Evolutionary conservation across 92 coral and sea anemone species (phyloP), one percentile per base, ranked within the genome.

Genomic region (Epizoanthus illoricatus): DNA sequence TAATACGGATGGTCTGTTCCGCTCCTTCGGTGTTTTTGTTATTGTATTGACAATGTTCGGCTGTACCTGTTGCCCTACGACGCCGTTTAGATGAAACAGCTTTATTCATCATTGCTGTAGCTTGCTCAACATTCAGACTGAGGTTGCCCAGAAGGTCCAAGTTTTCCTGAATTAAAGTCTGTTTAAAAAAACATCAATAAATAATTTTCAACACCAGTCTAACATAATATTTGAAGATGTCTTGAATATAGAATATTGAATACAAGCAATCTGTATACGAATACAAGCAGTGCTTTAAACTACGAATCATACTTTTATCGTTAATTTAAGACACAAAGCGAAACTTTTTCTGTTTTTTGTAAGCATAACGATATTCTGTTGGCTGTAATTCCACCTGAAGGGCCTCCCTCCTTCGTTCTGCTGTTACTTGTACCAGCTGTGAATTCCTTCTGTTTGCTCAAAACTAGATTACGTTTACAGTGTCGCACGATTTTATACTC

Each of bases 81-180:
- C 76, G 86, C 57, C 86, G 68, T 71, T 28, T 5, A 15, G 86
- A 39, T 33, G 71, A 28, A 18, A 24, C 70, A 2, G 43, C 17
- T 19, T 65, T 47, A 13, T 36, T 36, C 68, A 52, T 47, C 18
- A 68, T 39, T n/a, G 13, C 54, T 5, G 54, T 19, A 68, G 75
- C 75, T 54, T 81, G 75, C 13, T 17, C 71, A 18, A 19, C 72
- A 57, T 47, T 63, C 42, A 78, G 82, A 61, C 45, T 42, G 1
- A 78, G 67, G 42, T 12, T 70, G 55, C 82, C 65, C 45, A 78
- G 72, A 12, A 78, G 43, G 45, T 78, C 82, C 52, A 78, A 21
- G 71, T 78, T 78, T 8, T 55, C 65, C 45, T 63, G 19, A 41
- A 78, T 78, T 13, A 78, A 21, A 64, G 15, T 21, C 82, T 78